phyloP scores from a whole-genome alignment of 2,113 vertebrate genomes.

The Hydrolagus affinis region DNA sequence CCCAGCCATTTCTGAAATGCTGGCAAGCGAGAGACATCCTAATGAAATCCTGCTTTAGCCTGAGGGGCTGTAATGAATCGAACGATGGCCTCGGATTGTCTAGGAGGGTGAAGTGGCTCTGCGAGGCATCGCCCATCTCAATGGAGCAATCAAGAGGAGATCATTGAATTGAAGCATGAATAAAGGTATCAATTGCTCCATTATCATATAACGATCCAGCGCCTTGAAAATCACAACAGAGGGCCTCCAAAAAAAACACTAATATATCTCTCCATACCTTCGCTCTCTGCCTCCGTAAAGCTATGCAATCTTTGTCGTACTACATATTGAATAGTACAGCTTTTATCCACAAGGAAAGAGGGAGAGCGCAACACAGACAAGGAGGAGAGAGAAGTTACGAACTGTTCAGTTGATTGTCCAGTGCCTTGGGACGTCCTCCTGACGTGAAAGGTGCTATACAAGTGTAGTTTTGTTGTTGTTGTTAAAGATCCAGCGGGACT shows the following conservation, averaged over 20 bases:
- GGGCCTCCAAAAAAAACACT: background rate
- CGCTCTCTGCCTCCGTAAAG: background rate
- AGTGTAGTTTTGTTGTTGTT: too few relatives aligned
- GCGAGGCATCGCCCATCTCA: slow-evolving; percentile 13
- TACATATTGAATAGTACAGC: background rate
- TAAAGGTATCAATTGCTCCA: slow-evolving; percentile 13
- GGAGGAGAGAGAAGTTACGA: too few relatives aligned
- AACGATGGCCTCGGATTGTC: slow-evolving; percentile 7
- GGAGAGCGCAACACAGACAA: too few relatives aligned
- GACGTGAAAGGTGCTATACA: too few relatives aligned
- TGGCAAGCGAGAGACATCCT: background rate
- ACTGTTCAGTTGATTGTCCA: too few relatives aligned
- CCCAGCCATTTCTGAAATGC: slow-evolving; percentile 6
- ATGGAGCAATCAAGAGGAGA: slow-evolving; percentile 16
- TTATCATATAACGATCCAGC: slow-evolving; percentile 3
- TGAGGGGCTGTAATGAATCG: slow-evolving; percentile 7
- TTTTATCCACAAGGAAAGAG: too few relatives aligned
- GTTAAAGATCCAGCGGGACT: too few relatives aligned
- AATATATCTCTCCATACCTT: background rate
- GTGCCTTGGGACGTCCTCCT: too few relatives aligned
- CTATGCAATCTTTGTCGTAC: background rate
- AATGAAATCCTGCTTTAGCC: slow-evolving; percentile 1
- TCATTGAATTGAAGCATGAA: background rate
- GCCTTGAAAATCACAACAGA: background rate
- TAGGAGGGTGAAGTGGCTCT: slow-evolving; percentile 14